phyloP scores from a whole-genome alignment of 2,888 invertebrate genomes.

The Emmelina monodactyla region DNA sequence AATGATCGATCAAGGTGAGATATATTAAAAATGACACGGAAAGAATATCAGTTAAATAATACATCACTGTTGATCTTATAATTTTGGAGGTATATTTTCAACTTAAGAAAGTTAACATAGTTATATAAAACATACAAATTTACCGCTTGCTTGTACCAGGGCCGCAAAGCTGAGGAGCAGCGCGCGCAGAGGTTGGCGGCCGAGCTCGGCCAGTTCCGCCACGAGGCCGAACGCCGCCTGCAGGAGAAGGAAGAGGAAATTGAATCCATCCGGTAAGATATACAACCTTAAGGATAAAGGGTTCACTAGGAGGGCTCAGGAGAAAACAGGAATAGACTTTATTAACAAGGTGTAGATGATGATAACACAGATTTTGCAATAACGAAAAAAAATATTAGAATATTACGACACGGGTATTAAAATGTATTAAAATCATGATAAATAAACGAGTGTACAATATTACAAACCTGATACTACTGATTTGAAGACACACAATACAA shows the following conservation, averaged over 20 bases:
- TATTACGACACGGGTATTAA: not conserved
- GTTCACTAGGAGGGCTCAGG: not conserved
- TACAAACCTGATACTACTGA: not conserved
- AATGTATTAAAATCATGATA: not conserved
- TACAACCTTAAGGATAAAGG: no score
- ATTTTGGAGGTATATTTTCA: no score
- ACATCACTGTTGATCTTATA: no score
- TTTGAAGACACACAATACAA: not conserved
- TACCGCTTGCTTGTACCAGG: no score
- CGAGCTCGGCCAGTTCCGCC: constrained; percentile 93
- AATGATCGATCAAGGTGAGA: no score
- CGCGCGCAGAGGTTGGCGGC: constrained; percentile 91
- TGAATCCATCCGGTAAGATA: constrained; percentile 91
- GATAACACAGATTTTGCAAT: not conserved
- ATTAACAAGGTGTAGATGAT: not conserved
- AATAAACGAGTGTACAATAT: not conserved
- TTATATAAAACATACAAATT: no score
- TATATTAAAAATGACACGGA: no score
- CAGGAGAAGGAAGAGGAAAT: constrained; percentile 99
- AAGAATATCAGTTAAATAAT: no score
- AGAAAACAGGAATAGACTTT: not conserved
- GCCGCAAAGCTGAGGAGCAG: constrained; percentile 97
- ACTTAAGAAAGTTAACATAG: no score
- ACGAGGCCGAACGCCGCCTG: constrained; percentile 96
- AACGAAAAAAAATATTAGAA: not conserved